A percentile compares a stretch with the other conserved stretches of the same genome.
These are phyloP conservation scores for Tokudaia muenninki DNA, from an alignment of 2,797 vertebrate genomes.

Conservation along the genomic window DNA sequence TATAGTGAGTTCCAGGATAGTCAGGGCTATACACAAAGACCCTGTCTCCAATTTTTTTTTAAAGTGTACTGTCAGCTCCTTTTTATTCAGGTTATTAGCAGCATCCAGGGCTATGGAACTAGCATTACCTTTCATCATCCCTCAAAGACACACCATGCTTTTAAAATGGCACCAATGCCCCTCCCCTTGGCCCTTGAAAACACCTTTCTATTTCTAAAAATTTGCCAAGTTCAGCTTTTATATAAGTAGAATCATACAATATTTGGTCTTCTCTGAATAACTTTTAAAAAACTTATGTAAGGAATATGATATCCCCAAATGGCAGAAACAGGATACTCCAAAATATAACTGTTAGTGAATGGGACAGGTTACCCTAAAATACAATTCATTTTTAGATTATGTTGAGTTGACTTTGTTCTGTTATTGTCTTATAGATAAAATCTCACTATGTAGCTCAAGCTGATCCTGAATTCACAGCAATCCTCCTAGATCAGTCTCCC, in stretches of 20 bases:
- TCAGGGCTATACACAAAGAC: background rate
- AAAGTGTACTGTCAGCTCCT: background rate
- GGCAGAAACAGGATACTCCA: background rate
- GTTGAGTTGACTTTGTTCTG: background rate
- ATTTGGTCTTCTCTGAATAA: constrained; percentile 18
- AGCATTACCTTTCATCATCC: background rate
- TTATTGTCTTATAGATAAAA: background rate
- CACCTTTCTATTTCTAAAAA: constrained; percentile 11
- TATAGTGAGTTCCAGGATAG: background rate
- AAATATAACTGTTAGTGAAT: background rate
- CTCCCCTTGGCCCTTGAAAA: background rate
- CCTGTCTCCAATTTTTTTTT: background rate
- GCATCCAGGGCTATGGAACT: background rate
- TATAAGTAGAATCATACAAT: background rate
- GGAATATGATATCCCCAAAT: background rate
- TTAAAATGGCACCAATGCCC: background rate
- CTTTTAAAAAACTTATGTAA: constrained; percentile 15
- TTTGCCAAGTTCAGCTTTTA: background rate
- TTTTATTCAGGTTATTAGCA: background rate
- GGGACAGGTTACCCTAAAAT: background rate
- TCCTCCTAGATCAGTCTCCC: background rate
- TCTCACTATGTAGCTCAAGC: background rate
- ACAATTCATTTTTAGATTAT: background rate
- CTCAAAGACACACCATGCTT: background rate
- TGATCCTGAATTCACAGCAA: background rate